phyloP scores from a whole-genome alignment of 2,113 vertebrate genomes.

The Gavia stellata region DNA sequence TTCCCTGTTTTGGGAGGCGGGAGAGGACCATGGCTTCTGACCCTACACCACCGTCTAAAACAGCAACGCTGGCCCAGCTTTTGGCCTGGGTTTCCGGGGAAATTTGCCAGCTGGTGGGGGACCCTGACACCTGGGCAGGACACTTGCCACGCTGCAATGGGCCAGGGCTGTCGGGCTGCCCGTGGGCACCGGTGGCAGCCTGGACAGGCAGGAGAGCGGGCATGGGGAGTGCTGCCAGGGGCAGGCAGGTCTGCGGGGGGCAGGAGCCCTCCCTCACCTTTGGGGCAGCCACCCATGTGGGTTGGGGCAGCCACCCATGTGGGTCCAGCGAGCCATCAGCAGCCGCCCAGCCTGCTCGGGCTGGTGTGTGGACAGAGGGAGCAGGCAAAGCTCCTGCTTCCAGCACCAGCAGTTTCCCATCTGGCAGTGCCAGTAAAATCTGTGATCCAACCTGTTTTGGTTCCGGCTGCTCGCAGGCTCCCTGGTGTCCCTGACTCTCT shows the following conservation, averaged over 20 bases:
- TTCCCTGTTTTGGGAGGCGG: not conserved
- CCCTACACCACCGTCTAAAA: not conserved
- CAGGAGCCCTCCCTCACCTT: not conserved
- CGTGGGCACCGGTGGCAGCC: not conserved
- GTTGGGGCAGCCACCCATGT: too few relatives aligned
- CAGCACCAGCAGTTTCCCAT: not conserved
- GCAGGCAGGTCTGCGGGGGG: not conserved
- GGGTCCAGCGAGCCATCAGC: not conserved
- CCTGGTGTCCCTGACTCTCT: not conserved
- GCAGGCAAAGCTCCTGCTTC: not conserved
- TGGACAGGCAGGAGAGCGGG: not conserved
- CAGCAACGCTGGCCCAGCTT: not conserved
- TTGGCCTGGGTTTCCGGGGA: not conserved
- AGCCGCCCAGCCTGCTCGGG: not conserved
- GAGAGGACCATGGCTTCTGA: not conserved
- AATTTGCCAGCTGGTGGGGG: not conserved
- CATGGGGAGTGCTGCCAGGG: not conserved
- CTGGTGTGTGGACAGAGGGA: rapidly evolving
- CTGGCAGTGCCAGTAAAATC: not conserved
- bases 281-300: too few relatives aligned
- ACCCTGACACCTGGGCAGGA: not conserved
- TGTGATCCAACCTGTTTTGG: not conserved
- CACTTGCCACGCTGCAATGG: not conserved
- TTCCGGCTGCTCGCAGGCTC: not conserved
- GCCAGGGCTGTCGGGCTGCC: not conserved